Base-by-base conservation (phyloP, 2,888 invertebrate genomes). In the Kryphioiulus occultus region DNA sequence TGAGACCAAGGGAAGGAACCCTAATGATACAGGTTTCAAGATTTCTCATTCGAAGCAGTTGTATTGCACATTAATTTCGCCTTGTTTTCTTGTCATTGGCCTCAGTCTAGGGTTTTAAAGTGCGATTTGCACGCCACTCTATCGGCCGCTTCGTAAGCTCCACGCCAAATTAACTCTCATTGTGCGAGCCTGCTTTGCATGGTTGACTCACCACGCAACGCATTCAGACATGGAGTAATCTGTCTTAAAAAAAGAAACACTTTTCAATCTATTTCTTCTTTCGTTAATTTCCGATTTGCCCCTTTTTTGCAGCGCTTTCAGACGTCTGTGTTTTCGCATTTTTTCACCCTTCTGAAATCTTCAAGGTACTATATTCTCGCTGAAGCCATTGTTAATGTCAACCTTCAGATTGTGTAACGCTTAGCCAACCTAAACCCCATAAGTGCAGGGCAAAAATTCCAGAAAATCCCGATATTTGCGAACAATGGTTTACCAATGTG, bases 51-150 rank as follows among this genome's bases (percentile, higher is more conserved):
- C 1, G 22, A 59, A 59, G n/a, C 59, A 59, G 22, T 59, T 59
- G 59, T 22, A 59, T 22, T 59, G 7, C 22, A 22, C 59, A 59
- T 59, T 59, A 59, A 59, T 59, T 59, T 59, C 59, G 22, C 22
- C 59, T 59, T 59, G 59, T 59, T 22, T 53, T 53, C 53, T 53
- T 53, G 53, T 53, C 53, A 53, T 53, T 53, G 53, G 53, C 53
- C 53, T 53, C 4, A 0, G 53, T 39, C 39, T 53, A 19, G 53
- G 19, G 19, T 53, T 53, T 53, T 17, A 53, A 53, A 53, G 53
- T 53, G 53, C 53, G 53, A 53, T 53, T 53, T 53, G 53, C 53
- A 53, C 53, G 53, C 53, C 53, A 53, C 53, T 53, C 53, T 53
- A 53, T 19, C 53, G 53, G 53, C n/a, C 19, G 17, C 53, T 53